Evolutionary conservation across 2,113 vertebrate genomes (phyloP), one percentile per base, ranked within the genome.

Genomic region (Takifugu bimaculatus): DNA sequence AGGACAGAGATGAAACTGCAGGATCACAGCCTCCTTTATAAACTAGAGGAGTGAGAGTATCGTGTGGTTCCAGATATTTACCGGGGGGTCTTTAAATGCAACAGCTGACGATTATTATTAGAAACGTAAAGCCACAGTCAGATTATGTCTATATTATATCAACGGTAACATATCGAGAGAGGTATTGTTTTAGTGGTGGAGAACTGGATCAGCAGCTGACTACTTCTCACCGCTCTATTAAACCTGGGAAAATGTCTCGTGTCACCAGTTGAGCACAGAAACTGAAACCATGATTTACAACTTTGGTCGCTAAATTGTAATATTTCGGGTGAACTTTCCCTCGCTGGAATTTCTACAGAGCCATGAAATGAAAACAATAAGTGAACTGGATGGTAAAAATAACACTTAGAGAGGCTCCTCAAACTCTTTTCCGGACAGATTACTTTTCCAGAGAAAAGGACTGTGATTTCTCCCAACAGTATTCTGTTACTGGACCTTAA

Each of bases 401-500:
- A 55, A 15, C 52, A 26, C 13, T 3, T 50, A 20, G 27, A 50
- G 45, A 42, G 4, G 4, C 6, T 14, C 3, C 12, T 50, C 20
- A 15, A 26, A 26, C 4, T 13, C 14, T 51, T 12, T 10, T 39
- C 49, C 13, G 14, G 52, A 35, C 1, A 59, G 53, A 59, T 47
- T 7, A 54, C 20, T 39, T 53, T 20, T 53, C 42, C 50, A 59
- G 50, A 54, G 20, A 54, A 47, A 45, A 35, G 1, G 1, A 44
- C n/a, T 2, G 5, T 56, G 29, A 49, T 13, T 42, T 56, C 32
- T 54, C 12, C 57, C 25, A 60, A 47, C 53, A 56, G 45, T 48
- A 48, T 52, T 29, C 56, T 43, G 13, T 26, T 44, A 39, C 32
- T 4, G 26, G 47, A 0, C n/a, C 2, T 25, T 50, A 45, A 59